Conservation (phyloP, 30 jellyfish, hydroid and myxozoan genomes). For the Aurelia aurita complex sp. Pacific region DNA sequence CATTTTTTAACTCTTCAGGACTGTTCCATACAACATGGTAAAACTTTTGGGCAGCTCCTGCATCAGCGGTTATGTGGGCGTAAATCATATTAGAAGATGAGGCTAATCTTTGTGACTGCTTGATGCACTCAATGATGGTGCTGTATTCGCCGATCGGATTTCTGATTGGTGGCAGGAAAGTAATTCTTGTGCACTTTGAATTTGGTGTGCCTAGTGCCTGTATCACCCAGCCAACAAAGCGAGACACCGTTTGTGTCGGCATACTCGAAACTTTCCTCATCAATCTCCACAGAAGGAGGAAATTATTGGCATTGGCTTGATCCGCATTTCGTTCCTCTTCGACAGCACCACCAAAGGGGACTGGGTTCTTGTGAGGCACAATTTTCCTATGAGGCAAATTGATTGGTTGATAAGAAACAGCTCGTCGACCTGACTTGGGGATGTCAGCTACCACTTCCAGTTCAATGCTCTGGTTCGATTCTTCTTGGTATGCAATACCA, state of each 20-base stretch:
- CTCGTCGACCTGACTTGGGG: neutral
- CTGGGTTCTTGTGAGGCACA: slow-evolving; percentile 33
- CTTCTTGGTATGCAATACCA: slow-evolving; percentile 10
- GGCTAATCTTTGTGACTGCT: slow-evolving; percentile 40
- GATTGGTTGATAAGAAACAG: neutral
- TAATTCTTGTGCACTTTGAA: slow-evolving; percentile 10
- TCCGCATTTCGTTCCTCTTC: neutral
- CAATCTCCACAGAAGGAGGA: slow-evolving; percentile 13
- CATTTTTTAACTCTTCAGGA: too few relatives aligned
- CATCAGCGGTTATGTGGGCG: too few relatives aligned
- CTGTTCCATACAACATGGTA: too few relatives aligned
- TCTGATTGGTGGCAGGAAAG: slow-evolving; percentile 51
- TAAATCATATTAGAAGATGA: slow-evolving; percentile 15
- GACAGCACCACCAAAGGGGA: slow-evolving; percentile 6
- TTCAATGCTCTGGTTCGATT: neutral
- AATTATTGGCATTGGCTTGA: neutral
- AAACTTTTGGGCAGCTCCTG: too few relatives aligned
- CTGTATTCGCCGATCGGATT: slow-evolving; percentile 46
- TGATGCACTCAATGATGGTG: slow-evolving; percentile 45
- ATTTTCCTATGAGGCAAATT: slow-evolving; percentile 24
- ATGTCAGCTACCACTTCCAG: neutral
- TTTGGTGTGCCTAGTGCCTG: slow-evolving; percentile 12
- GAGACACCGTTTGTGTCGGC: slow-evolving; percentile 5
- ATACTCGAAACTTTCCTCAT: neutral
- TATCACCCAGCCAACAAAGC: slow-evolving; percentile 28